Evolutionary conservation across 2,113 vertebrate genomes (phyloP), one percentile per base, ranked within the genome.

Genomic region (Chaetodon trifascialis): DNA sequence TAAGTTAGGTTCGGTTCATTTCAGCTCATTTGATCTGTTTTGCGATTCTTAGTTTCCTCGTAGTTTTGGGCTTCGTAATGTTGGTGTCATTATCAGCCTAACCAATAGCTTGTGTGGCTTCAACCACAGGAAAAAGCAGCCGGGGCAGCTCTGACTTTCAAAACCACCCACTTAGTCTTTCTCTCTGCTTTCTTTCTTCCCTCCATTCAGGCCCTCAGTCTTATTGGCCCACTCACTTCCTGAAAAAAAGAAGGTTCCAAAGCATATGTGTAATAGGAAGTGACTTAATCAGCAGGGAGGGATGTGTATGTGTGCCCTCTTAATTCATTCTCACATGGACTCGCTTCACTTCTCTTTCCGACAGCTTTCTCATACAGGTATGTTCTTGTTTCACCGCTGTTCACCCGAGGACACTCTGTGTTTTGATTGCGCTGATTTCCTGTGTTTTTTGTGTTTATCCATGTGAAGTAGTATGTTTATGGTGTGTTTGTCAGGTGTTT

Each of bases 71-170:
- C n/a, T 67, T 19, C 58, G 54, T 30, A 25, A 54, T 55, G 17
- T 40, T 3, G 12, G 14, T 64, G 65, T 54, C 38, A 46, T 42
- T 46, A 47, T 69, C 23, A 54, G 38, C 1, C 59, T 56, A 55
- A 86, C 68, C 42, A 64, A 49, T 80, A 52, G 58, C 60, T 86
- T 47, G 21, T 75, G 66, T 79, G 56, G 60, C 34, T 77, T 87
- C 88, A 30, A 84, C 74, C 80, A 90, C 93, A 90, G 92, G 92
- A 94, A 93, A 90, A 93, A 89, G 93, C 91, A 87, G 92, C 88
- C 74, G 54, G 84, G 85, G 86, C 86, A 88, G 88, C 78, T 88
- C 69, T 79, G 85, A 16, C 85, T 90, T 64, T 84, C 30, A 64
- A 80, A 82, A 83, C 84, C 86, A 81, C 76, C 83, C 84, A 68